Conservation (phyloP, 2,113 vertebrate species). For the Coracopsis vasa region DNA sequence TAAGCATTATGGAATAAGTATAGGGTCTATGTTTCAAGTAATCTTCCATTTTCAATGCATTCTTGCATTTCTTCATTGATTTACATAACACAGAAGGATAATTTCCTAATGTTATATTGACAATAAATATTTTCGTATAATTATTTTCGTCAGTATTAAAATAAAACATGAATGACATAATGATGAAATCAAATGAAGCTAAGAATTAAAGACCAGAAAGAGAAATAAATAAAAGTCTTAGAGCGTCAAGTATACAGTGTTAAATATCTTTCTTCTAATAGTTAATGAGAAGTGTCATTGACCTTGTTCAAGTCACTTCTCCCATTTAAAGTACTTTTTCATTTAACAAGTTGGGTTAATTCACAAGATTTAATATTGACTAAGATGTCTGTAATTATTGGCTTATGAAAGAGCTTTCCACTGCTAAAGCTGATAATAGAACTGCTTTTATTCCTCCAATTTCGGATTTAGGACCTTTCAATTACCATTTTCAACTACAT, state of each 20-base stretch:
- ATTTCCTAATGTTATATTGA: background rate
- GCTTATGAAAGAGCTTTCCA: background rate
- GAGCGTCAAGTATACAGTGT: background rate
- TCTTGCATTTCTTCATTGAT: background rate
- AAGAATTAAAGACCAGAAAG: background rate
- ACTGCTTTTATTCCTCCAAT: background rate
- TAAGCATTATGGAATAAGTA: background rate
- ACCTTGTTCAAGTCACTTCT: conserved; percentile 10
- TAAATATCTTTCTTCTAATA: background rate
- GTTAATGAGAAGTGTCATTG: background rate
- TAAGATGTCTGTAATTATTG: background rate
- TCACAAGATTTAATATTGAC: conserved; percentile 49
- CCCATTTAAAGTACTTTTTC: conserved; percentile 4
- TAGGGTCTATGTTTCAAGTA: background rate
- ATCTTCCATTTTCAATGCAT: background rate
- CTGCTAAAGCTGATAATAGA: background rate
- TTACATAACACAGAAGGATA: background rate
- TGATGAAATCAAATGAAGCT: background rate
- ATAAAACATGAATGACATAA: background rate
- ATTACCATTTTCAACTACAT: background rate
- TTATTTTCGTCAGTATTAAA: background rate
- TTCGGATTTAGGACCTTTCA: background rate
- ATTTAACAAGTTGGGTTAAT: background rate
- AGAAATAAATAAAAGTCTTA: background rate
- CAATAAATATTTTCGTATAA: background rate